These are phyloP conservation scores for Maniola hyperantus DNA, from an alignment of 2,888 invertebrate species.

Conservation along the genomic window DNA sequence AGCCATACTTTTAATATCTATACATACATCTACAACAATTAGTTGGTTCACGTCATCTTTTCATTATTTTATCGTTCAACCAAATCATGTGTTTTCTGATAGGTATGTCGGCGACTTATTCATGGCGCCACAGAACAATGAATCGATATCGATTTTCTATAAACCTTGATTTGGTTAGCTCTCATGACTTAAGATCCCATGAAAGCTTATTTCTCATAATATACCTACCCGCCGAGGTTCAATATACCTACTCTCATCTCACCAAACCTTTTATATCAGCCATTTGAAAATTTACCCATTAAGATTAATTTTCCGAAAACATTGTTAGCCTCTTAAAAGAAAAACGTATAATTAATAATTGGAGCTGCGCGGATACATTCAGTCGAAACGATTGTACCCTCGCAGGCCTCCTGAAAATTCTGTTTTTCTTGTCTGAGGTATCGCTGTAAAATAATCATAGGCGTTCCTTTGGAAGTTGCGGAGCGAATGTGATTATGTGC, in stretches of 20 bases:
- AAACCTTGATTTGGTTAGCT: conserved; percentile 38
- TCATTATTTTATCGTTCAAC: conserved; percentile 14
- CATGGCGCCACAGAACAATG: conserved; percentile 46
- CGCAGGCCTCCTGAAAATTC: conserved; percentile 58
- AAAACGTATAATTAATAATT: conserved; percentile 59
- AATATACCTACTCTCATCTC: conserved; percentile 36
- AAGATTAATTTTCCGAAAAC: conserved; percentile 55
- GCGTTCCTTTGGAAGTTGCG: conserved; percentile 78
- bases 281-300: conserved; percentile 41
- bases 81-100: conserved; percentile 20
- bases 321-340: conserved; percentile 68
- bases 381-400: conserved; percentile 62
- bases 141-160: conserved; percentile 44
- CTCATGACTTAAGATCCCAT: conserved; percentile 32
- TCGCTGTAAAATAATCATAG: conserved; percentile 57
- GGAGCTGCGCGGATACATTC: conserved; percentile 69
- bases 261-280: conserved; percentile 38
- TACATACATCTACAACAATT: conserved; percentile 37
- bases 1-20: conserved; percentile 48
- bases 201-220: conserved; percentile 17
- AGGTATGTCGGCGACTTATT: conserved; percentile 46
- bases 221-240: conserved; percentile 1
- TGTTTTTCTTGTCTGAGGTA: conserved; percentile 71
- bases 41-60: conserved; percentile 23
- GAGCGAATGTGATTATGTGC: conserved; percentile 63